These are phyloP conservation scores for Rhimphoctona megacephalus DNA, from an alignment of 2,888 invertebrate genomes.

Conservation along the genomic window DNA sequence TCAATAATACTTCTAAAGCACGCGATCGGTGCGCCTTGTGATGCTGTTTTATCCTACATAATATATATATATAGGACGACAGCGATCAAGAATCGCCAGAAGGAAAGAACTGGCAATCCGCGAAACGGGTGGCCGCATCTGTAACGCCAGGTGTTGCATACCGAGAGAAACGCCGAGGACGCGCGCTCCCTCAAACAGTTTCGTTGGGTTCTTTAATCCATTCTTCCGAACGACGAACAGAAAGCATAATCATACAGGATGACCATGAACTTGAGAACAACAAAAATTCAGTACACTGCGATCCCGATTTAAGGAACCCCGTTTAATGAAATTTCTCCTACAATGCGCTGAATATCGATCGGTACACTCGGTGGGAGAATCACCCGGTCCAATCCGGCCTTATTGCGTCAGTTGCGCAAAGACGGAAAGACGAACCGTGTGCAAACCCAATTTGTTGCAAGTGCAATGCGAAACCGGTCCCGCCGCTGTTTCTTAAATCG, in stretches of 20 bases:
- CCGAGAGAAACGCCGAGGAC: constrained; percentile 56
- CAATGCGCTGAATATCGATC: no score
- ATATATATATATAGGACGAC: constrained; percentile 20
- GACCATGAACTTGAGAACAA: constrained; percentile 4
- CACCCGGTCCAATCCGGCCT: no score
- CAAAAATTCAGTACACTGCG: neutral
- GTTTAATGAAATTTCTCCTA: no score
- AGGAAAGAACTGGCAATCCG: constrained; percentile 58
- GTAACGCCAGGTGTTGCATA: constrained; percentile 70
- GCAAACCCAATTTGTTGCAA: no score
- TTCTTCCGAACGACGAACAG: constrained; percentile 1
- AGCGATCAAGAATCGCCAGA: constrained; percentile 52
- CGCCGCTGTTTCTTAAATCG: no score
- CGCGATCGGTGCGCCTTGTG: constrained; percentile 63
- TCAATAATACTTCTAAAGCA: constrained; percentile 66
- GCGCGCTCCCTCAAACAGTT: constrained; percentile 25
- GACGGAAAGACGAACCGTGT: no score
- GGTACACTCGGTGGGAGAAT: no score
- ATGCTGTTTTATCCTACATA: constrained; percentile 25
- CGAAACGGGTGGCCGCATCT: constrained; percentile 69
- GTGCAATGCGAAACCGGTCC: no score
- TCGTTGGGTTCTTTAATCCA: constrained; percentile 28
- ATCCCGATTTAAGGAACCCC: no score
- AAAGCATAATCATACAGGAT: neutral
- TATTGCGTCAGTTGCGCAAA: no score